Conservation (phyloP, 1,140 invertebrate genomes). For the Cherax destructor region DNA sequence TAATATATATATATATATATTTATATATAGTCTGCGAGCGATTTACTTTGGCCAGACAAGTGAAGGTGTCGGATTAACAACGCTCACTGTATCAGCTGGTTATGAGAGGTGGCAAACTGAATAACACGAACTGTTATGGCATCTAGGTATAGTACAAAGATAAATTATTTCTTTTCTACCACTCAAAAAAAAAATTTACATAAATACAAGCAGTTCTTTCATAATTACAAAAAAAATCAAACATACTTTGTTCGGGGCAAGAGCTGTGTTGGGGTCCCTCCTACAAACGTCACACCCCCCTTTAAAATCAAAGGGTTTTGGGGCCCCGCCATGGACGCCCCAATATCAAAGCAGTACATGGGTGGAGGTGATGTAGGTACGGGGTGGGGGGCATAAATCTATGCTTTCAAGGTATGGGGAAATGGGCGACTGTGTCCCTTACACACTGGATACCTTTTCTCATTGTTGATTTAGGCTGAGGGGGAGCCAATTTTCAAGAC, state of each 20-base stretch:
- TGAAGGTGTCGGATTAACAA: constrained; percentile 14
- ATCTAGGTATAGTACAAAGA: constrained; percentile 53
- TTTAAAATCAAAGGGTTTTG: constrained; percentile 26
- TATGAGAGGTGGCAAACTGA: constrained; percentile 23
- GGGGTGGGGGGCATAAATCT: neutral
- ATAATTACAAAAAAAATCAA: constrained; percentile 48
- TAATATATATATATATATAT: neutral
- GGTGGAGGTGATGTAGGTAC: neutral
- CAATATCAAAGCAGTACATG: constrained; percentile 40
- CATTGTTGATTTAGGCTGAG: neutral
- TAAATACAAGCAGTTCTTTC: constrained; percentile 53
- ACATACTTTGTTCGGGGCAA: constrained; percentile 42
- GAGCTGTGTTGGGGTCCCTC: neutral
- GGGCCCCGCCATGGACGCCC: neutral
- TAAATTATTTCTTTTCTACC: constrained; percentile 57
- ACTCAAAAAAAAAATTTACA: constrained; percentile 59
- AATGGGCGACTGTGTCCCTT: neutral
- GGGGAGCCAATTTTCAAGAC: neutral
- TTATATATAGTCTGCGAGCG: neutral
- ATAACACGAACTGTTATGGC: constrained; percentile 47
- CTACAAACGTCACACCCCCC: too few species aligned
- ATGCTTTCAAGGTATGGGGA: constrained; percentile 25
- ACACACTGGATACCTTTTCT: neutral
- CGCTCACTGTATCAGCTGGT: neutral
- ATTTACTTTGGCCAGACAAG: constrained; percentile 12